phyloP scores from a whole-genome alignment of 2,113 vertebrate species.

The Aptenodytes forsteri region DNA sequence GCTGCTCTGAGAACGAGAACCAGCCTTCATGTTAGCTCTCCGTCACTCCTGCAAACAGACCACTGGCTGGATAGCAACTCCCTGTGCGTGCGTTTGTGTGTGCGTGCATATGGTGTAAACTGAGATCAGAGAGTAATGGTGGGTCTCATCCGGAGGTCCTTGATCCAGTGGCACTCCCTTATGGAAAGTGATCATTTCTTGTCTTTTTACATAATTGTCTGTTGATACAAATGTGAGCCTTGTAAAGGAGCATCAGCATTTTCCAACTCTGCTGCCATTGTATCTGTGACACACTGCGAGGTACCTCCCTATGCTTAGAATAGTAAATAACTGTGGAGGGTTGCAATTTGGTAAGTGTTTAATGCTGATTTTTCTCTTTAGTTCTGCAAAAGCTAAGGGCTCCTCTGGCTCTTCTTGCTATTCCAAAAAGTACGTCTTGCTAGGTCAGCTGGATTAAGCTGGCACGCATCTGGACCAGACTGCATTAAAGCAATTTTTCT shows the following conservation, averaged over 20 bases:
- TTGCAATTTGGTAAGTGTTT: background rate
- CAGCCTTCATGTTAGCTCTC: background rate
- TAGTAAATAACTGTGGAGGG: background rate
- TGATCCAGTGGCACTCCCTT: background rate
- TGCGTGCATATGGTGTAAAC: accelerated
- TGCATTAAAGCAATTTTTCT: slow-evolving; percentile 32
- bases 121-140: no score
- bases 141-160: background rate
- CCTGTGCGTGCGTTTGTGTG: accelerated
- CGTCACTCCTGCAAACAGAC: background rate
- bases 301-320: background rate
- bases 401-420: background rate
- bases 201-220: background rate
- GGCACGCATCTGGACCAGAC: background rate
- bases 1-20: background rate
- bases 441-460: slow-evolving; percentile 42
- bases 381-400: background rate
- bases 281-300: background rate
- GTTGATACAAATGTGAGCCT: background rate
- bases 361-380: background rate
- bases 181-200: background rate
- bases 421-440: background rate
- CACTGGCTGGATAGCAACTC: background rate
- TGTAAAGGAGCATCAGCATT: background rate
- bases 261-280: background rate